A percentile compares a stretch with the other conserved stretches of the same genome.
Conservation (phyloP, 2,113 vertebrate genomes). For the Notarius lentiginosus region DNA sequence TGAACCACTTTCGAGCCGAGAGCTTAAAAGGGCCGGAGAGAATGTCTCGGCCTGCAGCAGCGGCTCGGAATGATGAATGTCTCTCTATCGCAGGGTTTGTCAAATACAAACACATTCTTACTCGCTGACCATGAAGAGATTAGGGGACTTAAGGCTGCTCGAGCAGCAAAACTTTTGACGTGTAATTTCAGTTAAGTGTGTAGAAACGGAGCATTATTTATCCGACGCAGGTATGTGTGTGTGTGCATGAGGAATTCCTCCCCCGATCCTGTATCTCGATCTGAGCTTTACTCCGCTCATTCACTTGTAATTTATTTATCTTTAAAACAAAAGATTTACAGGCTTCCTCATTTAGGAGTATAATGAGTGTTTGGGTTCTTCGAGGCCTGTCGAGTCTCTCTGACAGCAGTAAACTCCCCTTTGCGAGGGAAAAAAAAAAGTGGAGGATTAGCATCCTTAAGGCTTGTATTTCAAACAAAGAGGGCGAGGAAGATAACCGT, state of each 20-base stretch:
- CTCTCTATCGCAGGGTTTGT: constrained; percentile 75
- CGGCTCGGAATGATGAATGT: constrained; percentile 68
- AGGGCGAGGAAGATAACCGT: constrained; percentile 48
- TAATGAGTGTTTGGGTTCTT: constrained; percentile 62
- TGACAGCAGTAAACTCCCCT: constrained; percentile 61
- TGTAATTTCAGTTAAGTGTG: constrained; percentile 31
- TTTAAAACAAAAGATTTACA: constrained; percentile 69
- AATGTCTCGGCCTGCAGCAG: constrained; percentile 56
- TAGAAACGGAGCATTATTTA: constrained; percentile 45
- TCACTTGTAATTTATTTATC: constrained; percentile 61
- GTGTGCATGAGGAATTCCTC: constrained; percentile 27
- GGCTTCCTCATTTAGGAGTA: constrained; percentile 59
- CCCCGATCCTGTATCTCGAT: constrained; percentile 56
- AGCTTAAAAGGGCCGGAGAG: constrained; percentile 67
- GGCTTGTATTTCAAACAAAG: constrained; percentile 59
- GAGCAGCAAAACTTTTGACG: neutral
- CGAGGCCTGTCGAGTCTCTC: constrained; percentile 58
- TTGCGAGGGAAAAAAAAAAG: constrained; percentile 60
- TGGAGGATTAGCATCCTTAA: constrained; percentile 68
- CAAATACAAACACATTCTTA: constrained; percentile 75
- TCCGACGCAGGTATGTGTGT: neutral
- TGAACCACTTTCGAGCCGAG: constrained; percentile 62
- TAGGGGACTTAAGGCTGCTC: constrained; percentile 10
- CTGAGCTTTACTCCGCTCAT: constrained; percentile 59
- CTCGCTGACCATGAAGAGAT: constrained; percentile 70